Conservation (phyloP, 2,888 invertebrate species). For the Meloe dianella region DNA sequence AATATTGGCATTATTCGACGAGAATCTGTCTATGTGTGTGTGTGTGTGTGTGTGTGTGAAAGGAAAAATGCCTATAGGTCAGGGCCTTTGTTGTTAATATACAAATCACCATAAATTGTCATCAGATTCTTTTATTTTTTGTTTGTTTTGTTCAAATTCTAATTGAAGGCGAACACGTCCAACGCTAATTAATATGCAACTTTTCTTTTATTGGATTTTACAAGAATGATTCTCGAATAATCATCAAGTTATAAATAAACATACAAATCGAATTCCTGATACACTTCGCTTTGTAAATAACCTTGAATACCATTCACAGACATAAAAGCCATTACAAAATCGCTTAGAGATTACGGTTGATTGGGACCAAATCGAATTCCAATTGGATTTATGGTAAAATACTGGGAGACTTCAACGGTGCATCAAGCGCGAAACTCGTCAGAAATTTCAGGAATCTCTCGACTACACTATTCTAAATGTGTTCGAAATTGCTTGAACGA, state of each 20-base stretch:
- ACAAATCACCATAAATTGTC: not conserved
- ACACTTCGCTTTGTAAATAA: not conserved
- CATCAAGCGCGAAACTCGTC: not conserved
- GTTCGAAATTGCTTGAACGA: no score
- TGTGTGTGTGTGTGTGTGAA: not conserved
- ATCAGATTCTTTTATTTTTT: not conserved
- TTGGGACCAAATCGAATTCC: not conserved
- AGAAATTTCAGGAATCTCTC: not conserved
- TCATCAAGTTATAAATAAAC: not conserved
- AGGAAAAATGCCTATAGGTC: conserved; percentile 5
- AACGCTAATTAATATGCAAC: no score
- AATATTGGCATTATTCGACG: not conserved
- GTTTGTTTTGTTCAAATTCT: not conserved
- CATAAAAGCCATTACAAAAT: not conserved
- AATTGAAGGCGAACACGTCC: not conserved
- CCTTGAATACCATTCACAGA: not conserved
- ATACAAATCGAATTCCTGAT: not conserved
- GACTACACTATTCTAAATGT: no score
- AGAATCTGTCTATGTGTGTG: not conserved
- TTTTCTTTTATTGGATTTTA: no score
- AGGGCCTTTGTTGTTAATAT: not conserved
- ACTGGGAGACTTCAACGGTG: not conserved
- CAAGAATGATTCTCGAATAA: no score
- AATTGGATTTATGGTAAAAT: not conserved
- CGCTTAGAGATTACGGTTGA: not conserved